Evolutionary conservation across 1,140 invertebrate genomes (phyloP), one percentile per base, ranked within the genome.

Genomic region (Eciton burchellii): DNA sequence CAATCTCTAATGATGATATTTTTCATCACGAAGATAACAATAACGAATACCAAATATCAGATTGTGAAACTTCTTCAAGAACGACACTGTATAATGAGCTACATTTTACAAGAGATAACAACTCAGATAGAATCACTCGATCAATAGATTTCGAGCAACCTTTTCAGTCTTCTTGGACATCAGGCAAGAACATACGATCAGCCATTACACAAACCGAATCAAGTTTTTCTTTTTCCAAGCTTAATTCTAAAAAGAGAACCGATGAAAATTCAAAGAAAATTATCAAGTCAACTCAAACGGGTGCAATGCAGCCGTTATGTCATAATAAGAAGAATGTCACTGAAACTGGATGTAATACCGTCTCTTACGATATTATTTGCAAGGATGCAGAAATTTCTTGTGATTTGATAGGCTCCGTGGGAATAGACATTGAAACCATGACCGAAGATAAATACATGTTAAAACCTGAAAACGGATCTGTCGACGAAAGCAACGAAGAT

Each of bases 341-440:
- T 49, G 62, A 77, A 21, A 12, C 14, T 21, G 62, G 62, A n/a
- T 77, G 74, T 35, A 77, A 77, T 19, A 77, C 66, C 4, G 19
- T 6, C 4, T 0, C 49, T 24, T 21, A 41, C 12, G 6, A 21
- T 47, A 19, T 24, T 3, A 11, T 43, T 43, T 56, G 1, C 14
- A 43, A 14, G 0, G 47, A 77, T 43, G 49, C 24, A 1, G 62
- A 19, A 26, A 8, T 77, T 14, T 68, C 49, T 35, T 77, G 29
- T 8, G 35, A 54, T 21, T 12, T 77, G 16, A 54, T 68, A 54
- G 21, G 1, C 11, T 21, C 3, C 5, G 21, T 12, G 4, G 9
- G 12, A 29, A 0, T 3, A 19, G 4, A 74, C 6, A 2, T n/a
- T 21, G 35, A 74, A 54, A n/a, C 5, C 9, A 19, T 0, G 14